Conservation (phyloP, 2,888 invertebrate species). For the Nephrocerus scutellatus region DNA sequence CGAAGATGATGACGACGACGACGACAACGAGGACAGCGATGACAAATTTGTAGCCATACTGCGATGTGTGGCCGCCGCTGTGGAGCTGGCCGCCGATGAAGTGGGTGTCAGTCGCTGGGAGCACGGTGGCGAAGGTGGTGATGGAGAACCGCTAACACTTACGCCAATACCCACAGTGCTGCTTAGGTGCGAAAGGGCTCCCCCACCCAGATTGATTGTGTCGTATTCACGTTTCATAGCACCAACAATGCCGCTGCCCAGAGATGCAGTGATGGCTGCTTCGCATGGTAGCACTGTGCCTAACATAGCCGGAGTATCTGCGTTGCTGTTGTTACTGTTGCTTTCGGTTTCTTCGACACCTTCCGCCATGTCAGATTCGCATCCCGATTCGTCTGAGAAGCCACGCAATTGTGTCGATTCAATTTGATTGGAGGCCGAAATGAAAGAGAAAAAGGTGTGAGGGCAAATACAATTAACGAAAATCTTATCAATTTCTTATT, state of each 20-base stretch:
- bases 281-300: slow-evolving; percentile 48
- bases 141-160: no score
- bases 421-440: neutral
- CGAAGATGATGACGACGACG: slow-evolving; percentile 20
- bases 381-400: slow-evolving; percentile 60
- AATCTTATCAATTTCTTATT: neutral
- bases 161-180: neutral
- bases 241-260: slow-evolving; percentile 31
- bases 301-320: slow-evolving; percentile 40
- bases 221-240: slow-evolving; percentile 45
- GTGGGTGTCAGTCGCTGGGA: slow-evolving; percentile 21
- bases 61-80: slow-evolving; percentile 28
- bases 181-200: neutral
- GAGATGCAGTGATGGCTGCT: slow-evolving; percentile 44
- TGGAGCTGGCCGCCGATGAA: slow-evolving; percentile 19
- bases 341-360: slow-evolving; percentile 55
- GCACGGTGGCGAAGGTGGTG: slow-evolving; percentile 19
- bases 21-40: slow-evolving; percentile 18
- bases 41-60: slow-evolving; percentile 25
- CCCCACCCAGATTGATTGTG: slow-evolving; percentile 34
- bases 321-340: slow-evolving; percentile 29
- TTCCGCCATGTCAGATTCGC: slow-evolving; percentile 68
- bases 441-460: slow-evolving; percentile 3
- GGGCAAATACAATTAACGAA: neutral
- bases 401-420: no score